A percentile compares a stretch with the other conserved stretches of the same genome.
Evolutionary conservation across 2,797 vertebrate species (phyloP).

Genomic region (Loriculus beryllinus): DNA sequence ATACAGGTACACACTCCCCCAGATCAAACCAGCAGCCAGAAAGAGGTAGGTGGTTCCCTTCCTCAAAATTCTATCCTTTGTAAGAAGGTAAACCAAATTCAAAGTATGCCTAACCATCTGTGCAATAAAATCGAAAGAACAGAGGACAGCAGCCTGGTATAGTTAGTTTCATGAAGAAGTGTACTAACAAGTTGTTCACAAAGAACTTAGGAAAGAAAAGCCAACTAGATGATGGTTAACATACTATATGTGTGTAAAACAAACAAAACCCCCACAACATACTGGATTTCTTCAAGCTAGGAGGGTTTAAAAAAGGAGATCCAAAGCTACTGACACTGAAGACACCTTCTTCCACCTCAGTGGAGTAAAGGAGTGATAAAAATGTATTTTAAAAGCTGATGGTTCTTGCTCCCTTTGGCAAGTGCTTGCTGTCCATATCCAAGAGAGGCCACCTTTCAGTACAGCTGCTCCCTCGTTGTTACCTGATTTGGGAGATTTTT

Average conservation of each 20-base stretch:
- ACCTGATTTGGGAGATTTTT: conserved; percentile 79
- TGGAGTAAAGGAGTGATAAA: background rate
- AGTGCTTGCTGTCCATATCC: conserved; percentile 82
- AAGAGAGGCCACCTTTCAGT: conserved; percentile 85
- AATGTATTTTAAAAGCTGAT: background rate
- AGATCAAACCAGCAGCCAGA: background rate
- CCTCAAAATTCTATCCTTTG: background rate
- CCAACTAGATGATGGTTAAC: background rate
- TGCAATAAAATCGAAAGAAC: background rate
- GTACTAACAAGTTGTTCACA: background rate
- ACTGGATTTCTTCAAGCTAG: background rate
- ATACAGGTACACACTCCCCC: background rate
- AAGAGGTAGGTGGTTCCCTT: background rate
- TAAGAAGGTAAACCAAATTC: background rate
- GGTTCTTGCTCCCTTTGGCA: conserved; percentile 78
- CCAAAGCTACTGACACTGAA: background rate
- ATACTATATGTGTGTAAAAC: background rate
- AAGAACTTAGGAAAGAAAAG: background rate
- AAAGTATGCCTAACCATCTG: background rate
- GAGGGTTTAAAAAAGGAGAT: background rate
- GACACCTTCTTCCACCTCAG: background rate
- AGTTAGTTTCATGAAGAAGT: background rate
- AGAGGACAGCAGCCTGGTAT: background rate
- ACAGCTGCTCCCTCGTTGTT: conserved; percentile 81
- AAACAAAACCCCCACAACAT: background rate